A percentile compares a stretch with the other conserved stretches of the same genome.
phyloP scores from a whole-genome alignment of 2,113 vertebrate genomes.

The Dipodomys stephensi region DNA sequence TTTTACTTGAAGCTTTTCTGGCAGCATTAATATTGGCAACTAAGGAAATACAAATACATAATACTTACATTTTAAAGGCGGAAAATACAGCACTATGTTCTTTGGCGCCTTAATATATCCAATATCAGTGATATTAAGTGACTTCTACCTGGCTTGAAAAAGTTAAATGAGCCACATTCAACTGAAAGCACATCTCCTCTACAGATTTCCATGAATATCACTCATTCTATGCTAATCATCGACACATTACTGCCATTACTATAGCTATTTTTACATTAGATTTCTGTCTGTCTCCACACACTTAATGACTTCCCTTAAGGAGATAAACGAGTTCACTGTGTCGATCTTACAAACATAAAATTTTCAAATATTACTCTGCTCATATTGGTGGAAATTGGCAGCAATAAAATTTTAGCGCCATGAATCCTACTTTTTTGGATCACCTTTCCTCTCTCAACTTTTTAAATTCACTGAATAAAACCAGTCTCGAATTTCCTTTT shows the following conservation, averaged over 20 bases:
- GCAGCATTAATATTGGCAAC: conserved; percentile 9
- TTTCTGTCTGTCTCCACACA: conserved; percentile 7
- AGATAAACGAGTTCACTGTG: neutral
- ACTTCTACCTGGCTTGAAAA: neutral
- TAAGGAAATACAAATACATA: neutral
- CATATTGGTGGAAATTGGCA: neutral
- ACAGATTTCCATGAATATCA: neutral
- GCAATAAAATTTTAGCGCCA: neutral
- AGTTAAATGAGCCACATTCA: neutral
- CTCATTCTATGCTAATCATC: neutral
- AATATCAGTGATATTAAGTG: neutral
- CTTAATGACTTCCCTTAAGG: neutral
- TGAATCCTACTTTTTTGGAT: conserved; percentile 8
- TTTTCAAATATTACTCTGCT: conserved; percentile 10
- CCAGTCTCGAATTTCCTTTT: conserved; percentile 43
- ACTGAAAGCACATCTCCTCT: conserved; percentile 36
- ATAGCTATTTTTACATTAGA: neutral
- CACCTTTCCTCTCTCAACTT: conserved; percentile 15
- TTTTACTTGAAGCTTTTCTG: neutral
- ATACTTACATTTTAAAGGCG: neutral
- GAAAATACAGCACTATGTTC: neutral
- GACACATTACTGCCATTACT: neutral
- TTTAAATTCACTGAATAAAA: conserved; percentile 51
- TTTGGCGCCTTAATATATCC: neutral
- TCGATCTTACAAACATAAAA: conserved; percentile 36